phyloP scores from a whole-genome alignment of 2,797 vertebrate species.

The Malacoraja senta region DNA sequence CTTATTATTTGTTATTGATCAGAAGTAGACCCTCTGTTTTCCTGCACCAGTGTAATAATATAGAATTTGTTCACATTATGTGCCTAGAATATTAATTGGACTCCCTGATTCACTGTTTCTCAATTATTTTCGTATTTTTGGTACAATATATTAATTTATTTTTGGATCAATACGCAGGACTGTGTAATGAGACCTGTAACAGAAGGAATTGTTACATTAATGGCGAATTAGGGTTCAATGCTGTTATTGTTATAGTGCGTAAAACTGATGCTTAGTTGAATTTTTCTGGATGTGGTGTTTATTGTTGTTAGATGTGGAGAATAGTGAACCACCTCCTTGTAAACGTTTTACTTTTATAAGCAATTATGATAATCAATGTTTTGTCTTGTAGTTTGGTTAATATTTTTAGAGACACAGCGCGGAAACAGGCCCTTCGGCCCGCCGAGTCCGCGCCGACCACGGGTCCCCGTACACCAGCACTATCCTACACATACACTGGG shows the following conservation, averaged over 20 bases:
- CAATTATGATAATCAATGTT: neutral
- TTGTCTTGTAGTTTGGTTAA: neutral
- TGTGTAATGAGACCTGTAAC: neutral
- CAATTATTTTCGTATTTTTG: neutral
- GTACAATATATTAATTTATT: neutral
- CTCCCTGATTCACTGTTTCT: conserved; percentile 20
- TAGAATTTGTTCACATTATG: conserved; percentile 32
- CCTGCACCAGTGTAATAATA: conserved; percentile 9
- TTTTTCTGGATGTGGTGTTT: too few relatives aligned
- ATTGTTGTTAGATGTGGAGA: too few relatives aligned
- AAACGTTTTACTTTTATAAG: neutral
- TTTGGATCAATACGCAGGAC: neutral
- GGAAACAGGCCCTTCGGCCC: too few relatives aligned
- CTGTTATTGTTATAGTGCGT: neutral
- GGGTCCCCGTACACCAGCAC: too few relatives aligned
- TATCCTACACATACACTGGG: too few relatives aligned
- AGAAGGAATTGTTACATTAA: neutral
- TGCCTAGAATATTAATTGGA: conserved; percentile 35
- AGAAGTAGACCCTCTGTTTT: neutral
- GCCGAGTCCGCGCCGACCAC: too few relatives aligned
- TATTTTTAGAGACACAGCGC: too few relatives aligned
- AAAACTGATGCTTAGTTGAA: neutral
- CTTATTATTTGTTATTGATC: neutral
- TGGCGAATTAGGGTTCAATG: neutral
- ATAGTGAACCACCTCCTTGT: too few relatives aligned